Base-by-base conservation (phyloP, 2,797 vertebrate species). In the Nannoperca obscura region DNA sequence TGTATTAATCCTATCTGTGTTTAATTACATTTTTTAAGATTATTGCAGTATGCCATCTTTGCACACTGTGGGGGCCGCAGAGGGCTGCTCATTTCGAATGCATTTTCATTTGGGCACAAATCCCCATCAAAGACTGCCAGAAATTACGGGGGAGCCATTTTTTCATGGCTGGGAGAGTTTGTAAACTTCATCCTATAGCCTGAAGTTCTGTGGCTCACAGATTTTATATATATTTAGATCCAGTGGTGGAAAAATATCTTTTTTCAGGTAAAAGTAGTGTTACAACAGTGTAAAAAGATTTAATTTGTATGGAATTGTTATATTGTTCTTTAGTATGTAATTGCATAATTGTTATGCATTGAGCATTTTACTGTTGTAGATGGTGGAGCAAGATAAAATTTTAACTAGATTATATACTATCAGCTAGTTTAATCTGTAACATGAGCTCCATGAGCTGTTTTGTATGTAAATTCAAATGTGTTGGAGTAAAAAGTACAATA, bases 1-100 rank as follows among this genome's bases (percentile, higher is more conserved):
- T 94, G 93, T 93, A 92, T 95, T 95, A 93, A 94, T 95, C 93
- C 94, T 95, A 95, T 95, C 93, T 95, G 91, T 92, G 93, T 95
- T 96, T 96, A 96, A 96, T 95, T 95, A 95, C 93, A 95, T 95
- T 96, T 95, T 95, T 95, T 94, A 93, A 94, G 92, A 95, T 94
- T 93, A 94, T 94, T 94, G 94, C 94, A 87, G 93, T 88, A 94
- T 94, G 93, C 94, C 94, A 95, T 94, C 94, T 95, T 95, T 95
- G 92, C 91, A 82, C 95, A 86, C 95, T 91, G 95, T 95, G 93
- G 95, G 94, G 92, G 92, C 88, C 92, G 13, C 91, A 84, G 89
- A 94, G 89, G 93, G 92, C 90, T 94, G 90, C 93, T 94, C 92
- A 94, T 94, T 95, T 93, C 86, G 30, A 61, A 95, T 95, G 92